Evolutionary conservation across 2,797 vertebrate genomes (phyloP), one percentile per base, ranked within the genome.

Genomic region (Epinephelus malabaricus): DNA sequence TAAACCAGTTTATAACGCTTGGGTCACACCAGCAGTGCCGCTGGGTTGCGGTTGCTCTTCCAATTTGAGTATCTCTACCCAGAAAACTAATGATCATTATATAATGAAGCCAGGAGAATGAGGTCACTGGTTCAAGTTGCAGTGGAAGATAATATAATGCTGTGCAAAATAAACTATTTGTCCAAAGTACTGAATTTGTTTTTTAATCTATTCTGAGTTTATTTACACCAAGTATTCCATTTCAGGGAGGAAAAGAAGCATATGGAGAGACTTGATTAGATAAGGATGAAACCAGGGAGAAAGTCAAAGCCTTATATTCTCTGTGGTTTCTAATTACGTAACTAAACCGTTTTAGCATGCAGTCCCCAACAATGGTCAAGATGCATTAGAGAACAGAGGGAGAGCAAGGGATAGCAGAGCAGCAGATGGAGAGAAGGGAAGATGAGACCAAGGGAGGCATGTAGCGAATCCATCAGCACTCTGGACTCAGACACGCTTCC

Each of bases 351-450:
- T 78, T 89, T 64, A 72, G 62, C 54, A 65, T 58, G 47, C 74
- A 59, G 49, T 67, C 61, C 34, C 49, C 38, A 63, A 71, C 62
- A 81, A 78, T 74, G 76, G 77, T 78, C 78, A 80, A 73, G 69
- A 79, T 13, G 51, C 73, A 63, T 82, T 73, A 73, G 75, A 82
- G 68, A 78, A 83, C 56, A 58, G 59, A 75, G 65, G 45, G 73
- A 69, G 68, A 72, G 54, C 5, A n/a, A 75, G 21, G 38, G 70
- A 60, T 0, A 65, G 68, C 23, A 73, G 51, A 45, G 49, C 45
- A 68, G 76, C 74, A 87, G 76, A 83, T 68, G 72, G 82, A 68
- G 59, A 51, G 74, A 75, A 60, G 55, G 54, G 49, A 78, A 83
- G 82, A 77, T 30, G 38, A 79, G 73, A 81, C 59, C 0, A 27